Conservation (phyloP, 1,140 invertebrate genomes). For the Eciton burchellii region DNA sequence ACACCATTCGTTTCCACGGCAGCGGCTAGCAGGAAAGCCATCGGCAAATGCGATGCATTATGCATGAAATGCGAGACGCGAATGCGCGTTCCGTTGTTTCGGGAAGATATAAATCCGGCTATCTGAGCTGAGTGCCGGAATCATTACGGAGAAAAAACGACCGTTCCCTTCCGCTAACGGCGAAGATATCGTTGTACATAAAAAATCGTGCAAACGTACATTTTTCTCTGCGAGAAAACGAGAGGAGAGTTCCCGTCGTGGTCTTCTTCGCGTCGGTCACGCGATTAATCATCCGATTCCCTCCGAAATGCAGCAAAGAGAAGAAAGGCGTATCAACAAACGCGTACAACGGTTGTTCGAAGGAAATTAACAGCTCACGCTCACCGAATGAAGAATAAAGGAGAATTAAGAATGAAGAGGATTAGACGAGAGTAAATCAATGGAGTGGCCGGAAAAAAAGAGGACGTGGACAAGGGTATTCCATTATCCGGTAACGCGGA, state of each 20-base stretch:
- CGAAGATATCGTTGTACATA: constrained; percentile 1
- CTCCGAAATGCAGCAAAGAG: too few relatives aligned
- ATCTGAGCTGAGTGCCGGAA: neutral
- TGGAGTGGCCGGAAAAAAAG: constrained; percentile 13
- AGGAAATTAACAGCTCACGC: constrained; percentile 20
- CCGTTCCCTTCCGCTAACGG: neutral
- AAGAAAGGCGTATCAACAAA: too few relatives aligned
- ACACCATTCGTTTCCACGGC: constrained; percentile 41
- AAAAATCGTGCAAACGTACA: neutral
- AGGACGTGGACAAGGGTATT: constrained; percentile 40
- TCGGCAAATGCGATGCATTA: constrained; percentile 79
- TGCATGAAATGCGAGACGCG: constrained; percentile 68
- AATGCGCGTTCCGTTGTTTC: constrained; percentile 11
- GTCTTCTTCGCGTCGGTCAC: too few relatives aligned
- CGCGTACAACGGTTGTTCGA: neutral
- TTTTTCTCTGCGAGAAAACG: too few relatives aligned
- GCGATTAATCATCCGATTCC: too few relatives aligned
- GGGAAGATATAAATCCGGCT: constrained; percentile 25
- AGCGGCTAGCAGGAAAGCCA: constrained; percentile 50
- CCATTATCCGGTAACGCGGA: constrained; percentile 32
- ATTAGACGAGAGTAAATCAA: constrained; percentile 28
- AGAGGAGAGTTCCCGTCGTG: too few relatives aligned
- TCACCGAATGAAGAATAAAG: neutral
- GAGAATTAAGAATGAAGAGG: neutral
- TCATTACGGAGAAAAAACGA: constrained; percentile 36